A percentile compares a stretch with the other conserved stretches of the same genome.
These are phyloP conservation scores for Podiceps cristatus DNA, from an alignment of 2,113 vertebrate genomes.

Conservation along the genomic window DNA sequence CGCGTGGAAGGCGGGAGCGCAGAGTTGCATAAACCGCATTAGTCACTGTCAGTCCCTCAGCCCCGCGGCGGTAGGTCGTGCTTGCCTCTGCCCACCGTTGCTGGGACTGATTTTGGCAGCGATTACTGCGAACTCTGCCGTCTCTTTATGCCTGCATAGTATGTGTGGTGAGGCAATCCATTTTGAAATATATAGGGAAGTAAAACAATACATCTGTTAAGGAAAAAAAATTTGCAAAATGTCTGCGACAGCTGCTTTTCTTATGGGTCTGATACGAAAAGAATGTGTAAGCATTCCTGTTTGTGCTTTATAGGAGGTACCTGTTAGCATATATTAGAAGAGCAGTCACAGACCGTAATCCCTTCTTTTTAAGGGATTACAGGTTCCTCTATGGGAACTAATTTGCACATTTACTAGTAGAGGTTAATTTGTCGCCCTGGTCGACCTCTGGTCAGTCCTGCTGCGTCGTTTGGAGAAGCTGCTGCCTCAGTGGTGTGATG, in stretches of 20 bases:
- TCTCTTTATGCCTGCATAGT: not conserved
- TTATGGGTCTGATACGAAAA: not conserved
- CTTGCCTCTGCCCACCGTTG: rapidly evolving
- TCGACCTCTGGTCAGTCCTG: not conserved
- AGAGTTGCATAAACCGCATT: too few species aligned
- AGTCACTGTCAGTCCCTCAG: too few species aligned
- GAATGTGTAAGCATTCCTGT: rapidly evolving
- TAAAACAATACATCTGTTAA: not conserved
- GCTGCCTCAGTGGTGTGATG: not conserved
- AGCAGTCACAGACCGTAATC: rapidly evolving
- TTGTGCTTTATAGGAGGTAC: rapidly evolving
- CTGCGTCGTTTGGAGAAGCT: not conserved
- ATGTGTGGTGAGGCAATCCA: not conserved
- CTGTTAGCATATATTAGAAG: rapidly evolving
- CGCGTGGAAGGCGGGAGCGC: too few species aligned
- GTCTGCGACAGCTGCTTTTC: not conserved
- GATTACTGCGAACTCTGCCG: not conserved
- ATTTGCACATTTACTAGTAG: rapidly evolving
- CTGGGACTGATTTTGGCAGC: not conserved
- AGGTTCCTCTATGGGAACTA: rapidly evolving
- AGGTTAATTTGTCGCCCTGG: rapidly evolving
- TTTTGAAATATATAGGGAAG: conserved; percentile 63
- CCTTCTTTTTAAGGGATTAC: not conserved
- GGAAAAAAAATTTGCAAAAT: conserved; percentile 26
- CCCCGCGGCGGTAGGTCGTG: too few species aligned